Evolutionary conservation across 2,113 vertebrate genomes (phyloP).

Genomic region (Trinectes maculatus): DNA sequence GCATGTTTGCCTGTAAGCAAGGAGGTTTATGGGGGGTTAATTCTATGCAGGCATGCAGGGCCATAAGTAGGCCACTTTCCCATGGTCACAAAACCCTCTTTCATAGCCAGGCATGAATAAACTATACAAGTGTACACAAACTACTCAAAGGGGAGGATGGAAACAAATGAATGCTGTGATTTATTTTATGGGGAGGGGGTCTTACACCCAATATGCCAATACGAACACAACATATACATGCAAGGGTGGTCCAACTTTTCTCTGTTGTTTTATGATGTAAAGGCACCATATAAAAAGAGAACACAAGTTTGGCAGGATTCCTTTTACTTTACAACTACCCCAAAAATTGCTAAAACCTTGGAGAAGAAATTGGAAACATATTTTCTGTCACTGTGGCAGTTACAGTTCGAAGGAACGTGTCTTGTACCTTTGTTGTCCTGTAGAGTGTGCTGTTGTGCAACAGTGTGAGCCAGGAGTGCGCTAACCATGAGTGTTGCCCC

Average conservation of each 20-base stretch:
- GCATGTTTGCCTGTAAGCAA: background rate
- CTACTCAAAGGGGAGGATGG: background rate
- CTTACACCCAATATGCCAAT: too few relatives aligned
- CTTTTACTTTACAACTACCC: background rate
- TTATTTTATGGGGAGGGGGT: background rate
- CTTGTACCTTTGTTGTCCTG: constrained; percentile 33
- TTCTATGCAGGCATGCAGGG: constrained; percentile 42
- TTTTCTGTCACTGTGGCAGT: background rate
- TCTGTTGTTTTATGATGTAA: background rate
- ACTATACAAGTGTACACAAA: constrained; percentile 13
- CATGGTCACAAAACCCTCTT: constrained; percentile 50
- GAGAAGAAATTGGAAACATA: background rate
- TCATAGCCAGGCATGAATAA: constrained; percentile 35
- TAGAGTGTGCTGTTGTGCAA: constrained; percentile 69
- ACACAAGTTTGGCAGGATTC: background rate
- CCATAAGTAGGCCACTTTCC: constrained; percentile 54
- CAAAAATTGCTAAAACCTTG: background rate
- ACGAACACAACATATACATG: background rate
- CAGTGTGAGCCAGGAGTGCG: constrained; percentile 29
- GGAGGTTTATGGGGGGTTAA: constrained; percentile 19
- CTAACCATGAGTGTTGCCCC: constrained; percentile 29
- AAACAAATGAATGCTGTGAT: background rate
- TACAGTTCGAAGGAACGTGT: background rate
- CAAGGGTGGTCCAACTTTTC: background rate
- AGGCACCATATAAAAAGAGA: background rate